Base-by-base conservation (phyloP, 2,797 vertebrate species). In the Phrynocephalus forsythii region DNA sequence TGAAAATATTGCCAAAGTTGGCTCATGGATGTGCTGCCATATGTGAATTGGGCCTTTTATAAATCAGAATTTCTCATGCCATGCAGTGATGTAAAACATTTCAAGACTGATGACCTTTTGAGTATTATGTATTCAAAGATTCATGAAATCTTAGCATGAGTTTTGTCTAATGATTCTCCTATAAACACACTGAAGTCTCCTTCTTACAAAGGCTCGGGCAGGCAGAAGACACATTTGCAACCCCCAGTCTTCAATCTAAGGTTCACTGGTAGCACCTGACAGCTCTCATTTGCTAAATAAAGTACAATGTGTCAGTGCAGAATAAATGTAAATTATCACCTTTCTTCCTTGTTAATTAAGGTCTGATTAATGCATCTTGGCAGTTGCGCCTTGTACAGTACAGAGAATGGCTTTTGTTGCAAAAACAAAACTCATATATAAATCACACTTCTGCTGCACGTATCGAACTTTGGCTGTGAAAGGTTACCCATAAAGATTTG, bases 251-350 rank as follows among this genome's bases (percentile, higher is more conserved):
- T 95, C 92, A 95, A 92, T 92, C 88, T 94, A 94, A 95, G 87
- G 86, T 63, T 94, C 93, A 92, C 93, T 92, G 88, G 92, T 93
- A 95, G 84, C 86, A 77, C 79, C 94, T 97, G 96, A 96, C 94
- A 96, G 94, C 81, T 93, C 90, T 97, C 94, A 95, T 97, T 95
- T 96, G 91, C 93, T 89, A 92, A 95, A 88, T 94, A 96, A 95
- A 96, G 91, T 92, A 95, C 89, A 95, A 94, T 93, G 89, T 96
- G 94, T 96, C 95, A 95, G 94, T 94, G 86, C 95, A 94, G 97
- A 97, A 95, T 95, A 96, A 96, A 97, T 95, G 91, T 94, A 97
- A 97, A 97, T 97, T 95, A 96, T 97, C 92, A 95, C 93, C 96
- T 96, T 96, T 95, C 92, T 93, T 94, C 81, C 85, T 86, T 92